A percentile compares a stretch with the other conserved stretches of the same genome.
These are phyloP conservation scores for Acrossocheilus wenchowensis DNA, from an alignment of 2,797 vertebrate species.

Conservation along the genomic window DNA sequence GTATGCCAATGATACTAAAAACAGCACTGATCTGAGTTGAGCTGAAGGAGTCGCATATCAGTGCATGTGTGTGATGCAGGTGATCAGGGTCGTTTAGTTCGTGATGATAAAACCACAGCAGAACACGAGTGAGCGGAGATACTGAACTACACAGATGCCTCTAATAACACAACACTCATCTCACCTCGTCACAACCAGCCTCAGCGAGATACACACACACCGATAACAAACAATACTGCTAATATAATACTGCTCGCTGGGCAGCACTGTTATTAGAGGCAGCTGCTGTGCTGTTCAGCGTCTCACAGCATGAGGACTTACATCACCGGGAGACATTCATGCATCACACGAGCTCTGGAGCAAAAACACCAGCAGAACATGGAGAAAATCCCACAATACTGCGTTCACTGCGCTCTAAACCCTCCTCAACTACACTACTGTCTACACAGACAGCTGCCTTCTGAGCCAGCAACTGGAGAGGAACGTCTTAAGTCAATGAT, in stretches of 20 bases:
- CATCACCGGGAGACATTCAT: constrained; percentile 40
- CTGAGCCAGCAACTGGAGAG: background rate
- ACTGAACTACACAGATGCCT: background rate
- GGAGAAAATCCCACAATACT: background rate
- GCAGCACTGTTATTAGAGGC: background rate
- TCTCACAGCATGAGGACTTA: constrained; percentile 42
- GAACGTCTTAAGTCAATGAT: no score
- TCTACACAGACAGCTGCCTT: background rate
- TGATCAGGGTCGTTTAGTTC: background rate
- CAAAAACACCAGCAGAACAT: constrained; percentile 27
- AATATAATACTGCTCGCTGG: no score
- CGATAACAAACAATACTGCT: no score
- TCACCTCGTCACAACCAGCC: no score
- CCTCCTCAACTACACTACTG: background rate
- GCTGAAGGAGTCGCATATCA: background rate
- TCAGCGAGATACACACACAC: no score
- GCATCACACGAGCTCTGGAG: constrained; percentile 42
- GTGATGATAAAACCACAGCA: background rate
- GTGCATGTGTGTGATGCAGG: background rate
- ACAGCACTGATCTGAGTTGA: background rate
- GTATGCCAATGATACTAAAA: background rate
- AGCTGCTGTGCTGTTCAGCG: background rate
- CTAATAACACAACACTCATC: background rate
- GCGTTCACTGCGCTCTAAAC: background rate
- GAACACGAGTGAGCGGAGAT: background rate